Evolutionary conservation across 2,797 vertebrate species (phyloP).

Genomic region (Dromococcyx pavoninus): DNA sequence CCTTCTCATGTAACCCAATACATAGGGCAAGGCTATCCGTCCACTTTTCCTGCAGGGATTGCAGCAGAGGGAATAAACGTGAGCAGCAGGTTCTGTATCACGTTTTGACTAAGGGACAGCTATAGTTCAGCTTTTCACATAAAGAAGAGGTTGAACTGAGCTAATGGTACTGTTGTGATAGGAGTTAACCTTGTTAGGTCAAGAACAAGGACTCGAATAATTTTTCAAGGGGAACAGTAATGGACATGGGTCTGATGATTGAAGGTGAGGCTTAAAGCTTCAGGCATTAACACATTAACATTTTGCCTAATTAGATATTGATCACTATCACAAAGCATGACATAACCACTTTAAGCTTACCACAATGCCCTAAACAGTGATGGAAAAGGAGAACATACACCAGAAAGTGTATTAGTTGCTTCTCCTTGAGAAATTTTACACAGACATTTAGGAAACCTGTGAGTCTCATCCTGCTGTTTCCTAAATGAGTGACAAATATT

Average conservation of each 20-base stretch:
- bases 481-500: neutral
- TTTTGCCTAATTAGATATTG: constrained; percentile 71
- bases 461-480: neutral
- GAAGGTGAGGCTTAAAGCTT: constrained; percentile 49
- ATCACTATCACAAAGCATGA: constrained; percentile 40
- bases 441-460: neutral
- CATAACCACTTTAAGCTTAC: neutral
- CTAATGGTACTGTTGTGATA: neutral
- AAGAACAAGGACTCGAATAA: constrained; percentile 12
- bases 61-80: neutral
- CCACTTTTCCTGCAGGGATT: neutral
- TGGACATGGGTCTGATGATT: neutral
- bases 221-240: neutral
- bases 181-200: constrained; percentile 5
- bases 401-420: neutral
- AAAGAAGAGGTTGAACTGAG: neutral
- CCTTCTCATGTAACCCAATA: neutral
- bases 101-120: neutral
- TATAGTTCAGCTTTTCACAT: neutral
- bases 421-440: neutral
- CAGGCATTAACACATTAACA: constrained; percentile 53
- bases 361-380: neutral
- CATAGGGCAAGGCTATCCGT: neutral
- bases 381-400: neutral
- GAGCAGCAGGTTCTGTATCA: accelerated